Evolutionary conservation across 2,888 invertebrate genomes (phyloP), one percentile per base, ranked within the genome.

Genomic region (Sclerodermus sp.): DNA sequence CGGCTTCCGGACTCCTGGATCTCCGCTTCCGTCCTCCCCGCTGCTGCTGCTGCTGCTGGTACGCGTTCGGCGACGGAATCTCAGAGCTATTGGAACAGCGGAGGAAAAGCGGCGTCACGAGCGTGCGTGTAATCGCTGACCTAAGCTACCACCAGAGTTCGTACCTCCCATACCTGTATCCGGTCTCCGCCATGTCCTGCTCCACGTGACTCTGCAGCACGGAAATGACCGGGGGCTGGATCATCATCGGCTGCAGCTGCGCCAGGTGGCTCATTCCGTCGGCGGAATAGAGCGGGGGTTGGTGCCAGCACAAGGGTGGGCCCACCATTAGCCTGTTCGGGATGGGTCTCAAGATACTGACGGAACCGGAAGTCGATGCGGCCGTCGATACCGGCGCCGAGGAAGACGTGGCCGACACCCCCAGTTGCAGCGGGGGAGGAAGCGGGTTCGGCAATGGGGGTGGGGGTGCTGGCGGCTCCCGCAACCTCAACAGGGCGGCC

Each of bases 401-500:
- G 9, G 57, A 51, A 5, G 62, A 53, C 6, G 57, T 48, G n/a
- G 58, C 42, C 1, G 42, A 34, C 4, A 12, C 13, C 6, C 4
- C 34, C 75, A 0, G 73, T 64, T 1, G 70, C 43, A 1, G 75
- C 73, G 10, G 9, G 18, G 17, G 56, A 8, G 67, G 46, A 15
- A 60, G 47, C 2, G 81, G 80, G 1, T 80, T 76, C 1, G 81
- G 80, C 13, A 72, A 61, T 8, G 73, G 63, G 4, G 34, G 6
- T 30, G 71, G 62, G 8, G 73, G 63, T 34, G 34, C 34, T 30
- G 71, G 62, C 2, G 68, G 70, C 23, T 66, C 67, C 13, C 76
- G 80, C 14, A 85, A 82, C 37, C 86, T 79, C 41, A 88, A 74
- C 65, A 86, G 84, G 5, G 82, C 82, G 0, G 75, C 76, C 16